These are phyloP conservation scores for Diploptera punctata DNA, from an alignment of 2,888 invertebrate species.

Conservation along the genomic window DNA sequence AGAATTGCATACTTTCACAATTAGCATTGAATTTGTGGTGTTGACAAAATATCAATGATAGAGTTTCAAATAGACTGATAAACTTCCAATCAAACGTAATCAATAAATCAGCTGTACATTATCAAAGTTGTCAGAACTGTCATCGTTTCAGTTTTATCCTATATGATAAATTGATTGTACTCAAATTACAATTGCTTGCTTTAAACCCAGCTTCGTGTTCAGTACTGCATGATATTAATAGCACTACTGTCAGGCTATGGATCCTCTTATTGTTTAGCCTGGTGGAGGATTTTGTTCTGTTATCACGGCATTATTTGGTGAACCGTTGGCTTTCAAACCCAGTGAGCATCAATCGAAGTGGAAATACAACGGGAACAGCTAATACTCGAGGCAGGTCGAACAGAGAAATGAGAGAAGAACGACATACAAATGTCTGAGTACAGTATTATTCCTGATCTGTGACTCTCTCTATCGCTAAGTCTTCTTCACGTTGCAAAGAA, in stretches of 20 bases:
- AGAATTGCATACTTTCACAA: no score
- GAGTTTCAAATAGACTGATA: no score
- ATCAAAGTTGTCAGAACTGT: not conserved
- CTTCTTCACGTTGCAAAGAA: no score
- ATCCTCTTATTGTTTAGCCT: not conserved
- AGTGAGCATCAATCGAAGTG: not conserved
- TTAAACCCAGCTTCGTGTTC: not conserved
- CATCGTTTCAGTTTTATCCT: not conserved
- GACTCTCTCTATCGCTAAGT: no score
- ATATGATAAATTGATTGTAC: not conserved
- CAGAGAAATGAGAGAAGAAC: not conserved
- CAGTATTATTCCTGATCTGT: not conserved
- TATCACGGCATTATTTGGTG: not conserved
- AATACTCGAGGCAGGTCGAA: not conserved
- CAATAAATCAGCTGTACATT: no score
- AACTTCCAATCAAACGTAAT: no score
- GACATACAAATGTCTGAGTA: not conserved
- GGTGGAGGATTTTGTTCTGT: not conserved
- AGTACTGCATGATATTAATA: not conserved
- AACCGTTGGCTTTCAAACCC: slow-evolving; percentile 3
- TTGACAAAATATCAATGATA: no score
- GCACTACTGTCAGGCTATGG: not conserved
- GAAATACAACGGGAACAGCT: not conserved
- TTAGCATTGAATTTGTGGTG: no score
- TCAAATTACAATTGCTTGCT: not conserved